These are phyloP conservation scores for Sceloporus tristichus DNA, from an alignment of 2,113 vertebrate species.

Conservation along the genomic window DNA sequence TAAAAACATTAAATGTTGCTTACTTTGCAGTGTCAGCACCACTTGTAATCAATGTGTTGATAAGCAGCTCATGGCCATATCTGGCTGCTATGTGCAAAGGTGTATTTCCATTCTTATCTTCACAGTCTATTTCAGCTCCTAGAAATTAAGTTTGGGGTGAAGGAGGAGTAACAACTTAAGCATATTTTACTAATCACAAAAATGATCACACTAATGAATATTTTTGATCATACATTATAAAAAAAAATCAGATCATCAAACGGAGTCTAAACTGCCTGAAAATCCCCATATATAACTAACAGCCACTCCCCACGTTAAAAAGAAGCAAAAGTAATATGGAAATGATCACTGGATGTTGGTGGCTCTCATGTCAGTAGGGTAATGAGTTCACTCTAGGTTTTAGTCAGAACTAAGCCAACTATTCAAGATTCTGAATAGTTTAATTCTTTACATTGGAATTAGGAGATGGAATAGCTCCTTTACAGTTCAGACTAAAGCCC, in stretches of 20 bases:
- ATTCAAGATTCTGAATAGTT: too few relatives aligned
- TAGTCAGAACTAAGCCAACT: too few relatives aligned
- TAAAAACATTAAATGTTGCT: conserved; percentile 67
- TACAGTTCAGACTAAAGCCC: too few relatives aligned
- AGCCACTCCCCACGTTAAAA: neutral
- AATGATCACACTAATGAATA: neutral
- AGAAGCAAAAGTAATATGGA: neutral
- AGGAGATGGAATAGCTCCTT: too few relatives aligned
- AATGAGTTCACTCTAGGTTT: too few relatives aligned
- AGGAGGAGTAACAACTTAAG: conserved; percentile 3
- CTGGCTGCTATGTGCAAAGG: conserved; percentile 97
- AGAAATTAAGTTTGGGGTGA: conserved; percentile 30
- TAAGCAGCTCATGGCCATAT: conserved; percentile 97
- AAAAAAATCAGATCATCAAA: conserved; percentile 1
- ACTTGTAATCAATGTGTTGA: conserved; percentile 97
- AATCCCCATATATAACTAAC: neutral
- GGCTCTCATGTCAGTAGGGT: too few relatives aligned
- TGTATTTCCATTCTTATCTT: conserved; percentile 98
- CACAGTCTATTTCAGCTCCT: conserved; percentile 98
- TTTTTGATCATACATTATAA: neutral
- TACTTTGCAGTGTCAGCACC: conserved; percentile 97
- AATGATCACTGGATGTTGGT: too few relatives aligned
- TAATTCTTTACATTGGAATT: too few relatives aligned
- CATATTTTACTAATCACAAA: neutral
- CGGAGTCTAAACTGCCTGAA: neutral